These are phyloP conservation scores for Drosophila peninsularis DNA, from an alignment of 2,888 invertebrate genomes.

Conservation along the genomic window DNA sequence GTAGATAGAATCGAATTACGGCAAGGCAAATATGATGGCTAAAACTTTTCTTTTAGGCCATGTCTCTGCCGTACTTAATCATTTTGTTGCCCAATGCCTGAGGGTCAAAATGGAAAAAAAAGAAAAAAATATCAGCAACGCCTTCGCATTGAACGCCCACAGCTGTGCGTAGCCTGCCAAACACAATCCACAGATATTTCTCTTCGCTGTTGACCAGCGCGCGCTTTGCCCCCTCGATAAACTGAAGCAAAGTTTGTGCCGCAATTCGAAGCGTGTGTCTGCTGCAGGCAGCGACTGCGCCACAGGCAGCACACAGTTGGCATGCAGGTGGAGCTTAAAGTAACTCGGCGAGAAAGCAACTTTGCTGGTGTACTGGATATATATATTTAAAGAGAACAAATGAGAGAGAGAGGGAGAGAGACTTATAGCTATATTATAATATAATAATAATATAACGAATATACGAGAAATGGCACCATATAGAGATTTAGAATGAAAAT, in stretches of 20 bases:
- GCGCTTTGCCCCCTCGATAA: constrained; percentile 9
- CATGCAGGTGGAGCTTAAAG: neutral
- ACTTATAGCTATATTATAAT: no score
- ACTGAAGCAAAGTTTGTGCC: constrained; percentile 24
- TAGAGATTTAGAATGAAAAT: no score
- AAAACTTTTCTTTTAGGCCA: constrained; percentile 7
- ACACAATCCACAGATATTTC: constrained; percentile 1
- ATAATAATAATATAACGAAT: no score
- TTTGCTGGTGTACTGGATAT: neutral
- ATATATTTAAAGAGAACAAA: neutral
- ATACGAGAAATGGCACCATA: no score
- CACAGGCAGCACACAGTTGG: neutral
- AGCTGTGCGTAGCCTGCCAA: constrained; percentile 5
- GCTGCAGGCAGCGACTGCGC: constrained; percentile 6
- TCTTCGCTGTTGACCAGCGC: neutral
- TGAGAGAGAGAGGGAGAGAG: neutral
- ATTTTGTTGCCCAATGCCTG: constrained; percentile 14
- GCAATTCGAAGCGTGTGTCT: constrained; percentile 20
- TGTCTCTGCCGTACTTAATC: constrained; percentile 24
- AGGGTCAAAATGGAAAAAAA: constrained; percentile 6
- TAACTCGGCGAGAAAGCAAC: neutral
- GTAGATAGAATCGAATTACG: constrained; percentile 11
- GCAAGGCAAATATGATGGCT: neutral
- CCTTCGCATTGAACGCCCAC: neutral
- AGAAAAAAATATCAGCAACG: neutral